Evolutionary conservation across 1,140 invertebrate genomes (phyloP).

Genomic region (Drosophila sturtevanti): DNA sequence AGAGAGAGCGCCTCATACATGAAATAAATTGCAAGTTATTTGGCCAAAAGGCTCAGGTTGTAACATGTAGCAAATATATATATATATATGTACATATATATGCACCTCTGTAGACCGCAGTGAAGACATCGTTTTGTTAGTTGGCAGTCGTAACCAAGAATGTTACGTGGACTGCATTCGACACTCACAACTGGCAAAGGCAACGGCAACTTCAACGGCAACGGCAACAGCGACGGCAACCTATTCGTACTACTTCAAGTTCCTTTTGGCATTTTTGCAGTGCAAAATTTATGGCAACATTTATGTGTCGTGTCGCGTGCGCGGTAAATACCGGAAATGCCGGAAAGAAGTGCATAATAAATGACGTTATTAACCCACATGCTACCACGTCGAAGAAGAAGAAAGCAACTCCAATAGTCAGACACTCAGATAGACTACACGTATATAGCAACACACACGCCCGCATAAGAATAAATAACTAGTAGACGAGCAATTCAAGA

Average conservation of each 20-base stretch:
- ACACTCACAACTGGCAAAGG: neutral
- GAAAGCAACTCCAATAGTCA: slow-evolving; percentile 15
- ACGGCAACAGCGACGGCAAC: neutral
- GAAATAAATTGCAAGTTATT: slow-evolving; percentile 80
- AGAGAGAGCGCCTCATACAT: slow-evolving; percentile 10
- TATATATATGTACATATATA: neutral
- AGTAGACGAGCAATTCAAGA: slow-evolving; percentile 1
- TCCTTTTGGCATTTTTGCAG: slow-evolving; percentile 59
- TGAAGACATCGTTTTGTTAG: slow-evolving; percentile 52
- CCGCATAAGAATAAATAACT: slow-evolving; percentile 31
- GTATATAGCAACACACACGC: slow-evolving; percentile 15
- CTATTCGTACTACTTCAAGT: slow-evolving; percentile 6
- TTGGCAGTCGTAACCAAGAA: slow-evolving; percentile 47
- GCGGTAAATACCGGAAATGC: slow-evolving; percentile 80
- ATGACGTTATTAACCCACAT: slow-evolving; percentile 81
- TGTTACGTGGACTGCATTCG: slow-evolving; percentile 68
- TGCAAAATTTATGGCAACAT: slow-evolving; percentile 79
- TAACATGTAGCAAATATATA: neutral
- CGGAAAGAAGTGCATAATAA: slow-evolving; percentile 81
- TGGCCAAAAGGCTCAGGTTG: slow-evolving; percentile 55
- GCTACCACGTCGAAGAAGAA: slow-evolving; percentile 17
- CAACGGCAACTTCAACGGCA: too few species aligned
- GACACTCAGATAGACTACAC: slow-evolving; percentile 22
- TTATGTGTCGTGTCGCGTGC: slow-evolving; percentile 81
- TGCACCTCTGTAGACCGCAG: slow-evolving; percentile 61